Evolutionary conservation across 2,797 vertebrate genomes (phyloP).

Genomic region (Iguana delicatissima): DNA sequence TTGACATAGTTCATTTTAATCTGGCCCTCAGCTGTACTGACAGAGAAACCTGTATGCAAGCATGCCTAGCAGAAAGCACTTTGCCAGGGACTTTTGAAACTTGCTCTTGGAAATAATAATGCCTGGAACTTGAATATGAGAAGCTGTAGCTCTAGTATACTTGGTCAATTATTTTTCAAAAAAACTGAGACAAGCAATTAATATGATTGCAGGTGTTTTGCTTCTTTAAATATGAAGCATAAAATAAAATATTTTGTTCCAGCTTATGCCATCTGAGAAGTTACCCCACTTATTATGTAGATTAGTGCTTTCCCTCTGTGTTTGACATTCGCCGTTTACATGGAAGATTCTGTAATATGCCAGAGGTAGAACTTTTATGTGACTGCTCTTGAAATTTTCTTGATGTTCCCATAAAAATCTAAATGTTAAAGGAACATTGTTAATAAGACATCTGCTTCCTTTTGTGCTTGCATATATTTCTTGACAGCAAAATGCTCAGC

Average conservation of each 20-base stretch:
- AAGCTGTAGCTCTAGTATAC: background rate
- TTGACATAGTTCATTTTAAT: no score
- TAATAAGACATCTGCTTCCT: constrained; percentile 74
- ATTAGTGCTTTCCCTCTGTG: constrained; percentile 48
- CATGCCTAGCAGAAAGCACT: background rate
- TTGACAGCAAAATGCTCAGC: constrained; percentile 68
- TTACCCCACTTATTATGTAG: constrained; percentile 28
- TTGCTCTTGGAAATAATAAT: background rate
- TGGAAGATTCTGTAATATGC: constrained; percentile 51
- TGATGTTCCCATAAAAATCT: constrained; percentile 72
- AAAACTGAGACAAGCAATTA: background rate
- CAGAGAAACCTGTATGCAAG: no score
- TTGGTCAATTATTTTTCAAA: background rate
- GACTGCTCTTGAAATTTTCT: constrained; percentile 70
- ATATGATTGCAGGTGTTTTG: background rate
- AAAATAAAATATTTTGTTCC: background rate
- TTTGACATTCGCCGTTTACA: constrained; percentile 51
- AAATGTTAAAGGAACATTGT: constrained; percentile 77
- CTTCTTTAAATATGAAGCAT: background rate
- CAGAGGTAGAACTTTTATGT: constrained; percentile 69
- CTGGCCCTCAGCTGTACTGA: no score
- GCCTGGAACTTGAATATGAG: background rate
- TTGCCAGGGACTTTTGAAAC: background rate
- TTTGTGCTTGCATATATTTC: constrained; percentile 63
- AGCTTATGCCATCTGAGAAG: background rate